Evolutionary conservation across 2,113 vertebrate species (phyloP).

Genomic region (Uria aalge): DNA sequence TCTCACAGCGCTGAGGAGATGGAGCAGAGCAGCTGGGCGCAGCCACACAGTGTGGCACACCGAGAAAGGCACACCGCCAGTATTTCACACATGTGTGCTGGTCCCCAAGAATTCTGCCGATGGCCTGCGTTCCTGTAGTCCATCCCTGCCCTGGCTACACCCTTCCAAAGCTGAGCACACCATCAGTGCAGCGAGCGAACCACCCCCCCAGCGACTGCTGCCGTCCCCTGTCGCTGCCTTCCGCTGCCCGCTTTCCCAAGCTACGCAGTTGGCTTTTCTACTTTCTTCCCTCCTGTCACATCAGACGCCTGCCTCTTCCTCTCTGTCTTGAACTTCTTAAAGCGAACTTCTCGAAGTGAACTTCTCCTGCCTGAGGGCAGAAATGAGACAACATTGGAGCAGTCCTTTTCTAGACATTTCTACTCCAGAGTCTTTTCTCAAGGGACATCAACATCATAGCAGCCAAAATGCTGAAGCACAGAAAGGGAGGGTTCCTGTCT

Average conservation of each 20-base stretch:
- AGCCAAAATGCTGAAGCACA: background rate
- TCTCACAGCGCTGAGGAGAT: background rate
- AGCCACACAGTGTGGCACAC: background rate
- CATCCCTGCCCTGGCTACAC: background rate
- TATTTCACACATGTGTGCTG: fast-evolving
- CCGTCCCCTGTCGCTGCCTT: background rate
- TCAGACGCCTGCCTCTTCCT: background rate
- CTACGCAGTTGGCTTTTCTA: background rate
- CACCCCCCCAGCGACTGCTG: background rate
- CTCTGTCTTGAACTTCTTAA: background rate
- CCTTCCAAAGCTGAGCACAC: background rate
- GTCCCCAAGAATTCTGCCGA: fast-evolving
- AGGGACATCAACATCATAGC: background rate
- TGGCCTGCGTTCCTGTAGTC: fast-evolving
- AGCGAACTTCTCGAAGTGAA: background rate
- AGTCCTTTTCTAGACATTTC: background rate
- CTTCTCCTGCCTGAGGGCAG: background rate
- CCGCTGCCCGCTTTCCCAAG: background rate
- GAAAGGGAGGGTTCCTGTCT: background rate
- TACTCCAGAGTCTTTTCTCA: background rate
- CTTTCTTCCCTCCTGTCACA: background rate
- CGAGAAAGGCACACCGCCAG: background rate
- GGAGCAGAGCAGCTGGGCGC: background rate
- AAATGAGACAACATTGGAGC: background rate
- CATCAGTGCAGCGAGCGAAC: background rate